Evolutionary conservation across 2,113 vertebrate genomes (phyloP).

Genomic region (Macquaria australasica): DNA sequence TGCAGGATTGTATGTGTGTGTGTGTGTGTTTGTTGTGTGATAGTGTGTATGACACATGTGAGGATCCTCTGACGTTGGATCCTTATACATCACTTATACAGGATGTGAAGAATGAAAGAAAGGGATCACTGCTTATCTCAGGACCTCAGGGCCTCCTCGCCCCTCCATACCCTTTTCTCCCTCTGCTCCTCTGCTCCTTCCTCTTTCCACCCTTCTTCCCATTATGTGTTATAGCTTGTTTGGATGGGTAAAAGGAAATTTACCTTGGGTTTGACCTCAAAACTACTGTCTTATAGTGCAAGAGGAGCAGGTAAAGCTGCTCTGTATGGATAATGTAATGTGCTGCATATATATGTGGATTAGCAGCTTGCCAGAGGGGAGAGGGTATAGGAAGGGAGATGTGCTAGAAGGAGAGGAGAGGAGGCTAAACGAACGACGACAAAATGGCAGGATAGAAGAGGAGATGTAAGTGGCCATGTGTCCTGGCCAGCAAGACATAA

Average conservation of each 20-base stretch:
- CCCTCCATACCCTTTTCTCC: slow-evolving; percentile 3
- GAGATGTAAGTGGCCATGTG: slow-evolving; percentile 41
- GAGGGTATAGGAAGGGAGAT: slow-evolving; percentile 4
- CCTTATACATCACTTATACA: too few relatives aligned
- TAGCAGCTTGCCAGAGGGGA: slow-evolving; percentile 32
- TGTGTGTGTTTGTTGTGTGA: slow-evolving; percentile 1
- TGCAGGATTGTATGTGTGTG: slow-evolving; percentile 22
- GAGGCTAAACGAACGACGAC: slow-evolving; percentile 55
- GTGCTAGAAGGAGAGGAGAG: slow-evolving; percentile 25
- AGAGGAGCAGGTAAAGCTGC: slow-evolving; percentile 1
- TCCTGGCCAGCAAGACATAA: slow-evolving; percentile 66
- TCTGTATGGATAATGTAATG: slow-evolving; percentile 54
- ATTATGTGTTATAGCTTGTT: not conserved
- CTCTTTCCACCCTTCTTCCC: not conserved
- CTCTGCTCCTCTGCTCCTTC: slow-evolving; percentile 1
- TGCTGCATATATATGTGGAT: slow-evolving; percentile 60
- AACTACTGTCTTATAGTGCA: not conserved
- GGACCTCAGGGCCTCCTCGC: slow-evolving; percentile 50
- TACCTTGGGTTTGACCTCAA: slow-evolving; percentile 23
- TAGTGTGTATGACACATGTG: slow-evolving; percentile 32
- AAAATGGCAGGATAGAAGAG: slow-evolving; percentile 60
- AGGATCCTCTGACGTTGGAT: slow-evolving; percentile 49
- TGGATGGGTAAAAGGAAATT: slow-evolving; percentile 19
- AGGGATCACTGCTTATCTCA: slow-evolving; percentile 55
- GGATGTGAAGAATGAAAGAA: slow-evolving; percentile 41